These are phyloP conservation scores for Cherax destructor DNA, from an alignment of 1,140 invertebrate species.

Conservation along the genomic window DNA sequence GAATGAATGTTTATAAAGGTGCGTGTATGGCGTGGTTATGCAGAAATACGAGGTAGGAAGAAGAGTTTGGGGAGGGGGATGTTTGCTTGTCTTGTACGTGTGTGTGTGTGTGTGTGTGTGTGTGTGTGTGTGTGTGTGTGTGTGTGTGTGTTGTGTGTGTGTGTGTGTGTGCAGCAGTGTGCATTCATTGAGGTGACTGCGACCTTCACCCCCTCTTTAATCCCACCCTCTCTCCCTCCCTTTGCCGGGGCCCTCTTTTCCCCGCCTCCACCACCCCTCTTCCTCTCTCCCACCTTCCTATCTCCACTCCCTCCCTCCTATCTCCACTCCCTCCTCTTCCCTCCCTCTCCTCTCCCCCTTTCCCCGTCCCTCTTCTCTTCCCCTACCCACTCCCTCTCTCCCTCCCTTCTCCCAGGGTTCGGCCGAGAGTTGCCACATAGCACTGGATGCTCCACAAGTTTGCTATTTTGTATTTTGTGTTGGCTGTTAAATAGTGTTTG, in stretches of 20 bases:
- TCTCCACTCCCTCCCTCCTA: too few relatives aligned
- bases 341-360: not conserved
- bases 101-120: too few relatives aligned
- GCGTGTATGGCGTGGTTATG: too few relatives aligned
- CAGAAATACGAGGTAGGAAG: too few relatives aligned
- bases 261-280: not conserved
- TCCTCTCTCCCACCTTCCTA: not conserved
- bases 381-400: not conserved
- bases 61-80: too few relatives aligned
- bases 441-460: not conserved
- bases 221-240: not conserved
- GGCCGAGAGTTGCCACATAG: not conserved
- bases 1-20: too few relatives aligned
- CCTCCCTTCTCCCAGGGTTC: not conserved
- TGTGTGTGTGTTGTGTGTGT: not conserved
- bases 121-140: not conserved
- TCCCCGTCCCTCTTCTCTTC: not conserved
- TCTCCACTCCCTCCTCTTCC: too few relatives aligned
- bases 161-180: not conserved
- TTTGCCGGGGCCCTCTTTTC: not conserved
- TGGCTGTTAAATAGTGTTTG: not conserved
- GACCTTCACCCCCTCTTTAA: conserved; percentile 12
- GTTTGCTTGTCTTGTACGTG: too few relatives aligned
- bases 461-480: not conserved
- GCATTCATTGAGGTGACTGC: conserved; percentile 14